These are phyloP conservation scores for Periophthalmus modestus DNA, from an alignment of 2,113 vertebrate species.

Conservation along the genomic window DNA sequence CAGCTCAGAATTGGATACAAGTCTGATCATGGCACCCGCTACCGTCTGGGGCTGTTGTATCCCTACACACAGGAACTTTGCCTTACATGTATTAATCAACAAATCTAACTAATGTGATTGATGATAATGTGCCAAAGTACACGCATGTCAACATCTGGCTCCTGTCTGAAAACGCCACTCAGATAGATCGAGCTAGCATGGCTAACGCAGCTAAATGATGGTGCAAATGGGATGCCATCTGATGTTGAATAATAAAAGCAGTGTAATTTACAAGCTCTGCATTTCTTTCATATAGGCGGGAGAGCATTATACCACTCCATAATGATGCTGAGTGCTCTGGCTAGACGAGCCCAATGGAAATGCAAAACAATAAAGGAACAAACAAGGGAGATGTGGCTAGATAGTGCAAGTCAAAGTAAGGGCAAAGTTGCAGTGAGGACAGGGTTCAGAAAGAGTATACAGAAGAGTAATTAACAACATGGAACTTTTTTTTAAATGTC, in stretches of 20 bases:
- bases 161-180: constrained; percentile 15
- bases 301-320: neutral
- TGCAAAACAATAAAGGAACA: neutral
- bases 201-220: constrained; percentile 26
- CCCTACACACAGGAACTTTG: constrained; percentile 2
- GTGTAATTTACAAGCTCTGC: constrained; percentile 3
- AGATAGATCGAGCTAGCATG: constrained; percentile 14
- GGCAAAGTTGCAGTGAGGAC: neutral
- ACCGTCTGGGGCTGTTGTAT: neutral
- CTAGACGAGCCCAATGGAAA: neutral
- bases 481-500: too few relatives aligned
- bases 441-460: neutral
- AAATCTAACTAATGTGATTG: constrained; percentile 17
- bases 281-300: neutral
- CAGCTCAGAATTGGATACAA: constrained; percentile 19
- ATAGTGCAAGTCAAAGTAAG: neutral
- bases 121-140: constrained; percentile 18
- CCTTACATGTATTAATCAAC: neutral
- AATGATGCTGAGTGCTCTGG: neutral
- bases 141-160: constrained; percentile 41
- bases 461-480: too few relatives aligned
- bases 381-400: neutral
- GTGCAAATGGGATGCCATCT: constrained; percentile 33
- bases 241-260: constrained; percentile 20
- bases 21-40: constrained; percentile 4